Base-by-base conservation (phyloP, 2,113 vertebrate species). In the Mus musculus region DNA sequence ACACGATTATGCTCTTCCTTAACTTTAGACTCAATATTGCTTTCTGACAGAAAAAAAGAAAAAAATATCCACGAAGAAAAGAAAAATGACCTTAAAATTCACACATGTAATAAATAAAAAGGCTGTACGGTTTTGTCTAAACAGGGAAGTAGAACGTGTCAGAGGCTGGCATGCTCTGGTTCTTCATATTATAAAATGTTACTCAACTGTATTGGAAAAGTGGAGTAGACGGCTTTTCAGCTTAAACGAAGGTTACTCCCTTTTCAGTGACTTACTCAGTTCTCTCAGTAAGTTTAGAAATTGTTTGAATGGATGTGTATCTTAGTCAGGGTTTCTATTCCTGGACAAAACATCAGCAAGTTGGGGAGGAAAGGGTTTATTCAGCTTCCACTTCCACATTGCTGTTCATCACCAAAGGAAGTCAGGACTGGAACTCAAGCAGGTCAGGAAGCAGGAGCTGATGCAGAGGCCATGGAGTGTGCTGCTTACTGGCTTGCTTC, bases 111-210 rank as follows among this genome's bases (percentile, higher is more conserved):
- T 89, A 91, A 94, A 84, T 80, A 91, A 95, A 95, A 89, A 93
- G 75, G 2, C 12, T 78, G 0, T 56, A 59, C 73, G 46, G 77
- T 65, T 85, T 95, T 91, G 12, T 63, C 49, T 7, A 91, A 63
- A 89, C 9, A 63, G 73, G 9, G 67, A 89, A 67, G 10, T 71
- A 75, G 56, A 91, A 14, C 19, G 26, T 84, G 61, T n/a, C 26
- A 91, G 89, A 95, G 92, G 6, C 7, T 4, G 61, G 39, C 17
- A 36, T 86, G 73, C 54, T 22, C 76, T 59, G 9, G 42, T 80
- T 96, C 33, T 75, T 96, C 84, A 10, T 52, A 33, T 89, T 91
- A 71, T 67, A n/a, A 95, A 88, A 42, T 95, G 77, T 72, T 93
- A 81, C 17, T 16, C 3, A 28, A 75, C 92, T 42, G 56, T 26